Evolutionary conservation across 2,888 invertebrate genomes (phyloP), one percentile per base, ranked within the genome.

Genomic region (Zeuzera pyrina): DNA sequence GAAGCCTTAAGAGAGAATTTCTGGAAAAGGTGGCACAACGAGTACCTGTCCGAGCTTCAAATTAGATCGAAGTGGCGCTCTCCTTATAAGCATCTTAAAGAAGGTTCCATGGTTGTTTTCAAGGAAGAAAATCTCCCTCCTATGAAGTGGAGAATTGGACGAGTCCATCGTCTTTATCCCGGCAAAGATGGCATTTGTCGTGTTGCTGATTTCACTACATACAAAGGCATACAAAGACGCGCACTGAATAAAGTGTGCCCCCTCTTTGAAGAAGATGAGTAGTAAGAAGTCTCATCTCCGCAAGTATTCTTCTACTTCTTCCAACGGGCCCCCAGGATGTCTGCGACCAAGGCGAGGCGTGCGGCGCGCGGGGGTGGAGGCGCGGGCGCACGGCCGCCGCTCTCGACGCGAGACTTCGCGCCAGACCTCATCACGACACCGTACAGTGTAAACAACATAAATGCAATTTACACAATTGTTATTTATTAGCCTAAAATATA

Each of bases 11-110:
- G 35, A 6, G 31, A 36, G 13, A 37, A 39, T 14, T 41, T 45
- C 12, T 42, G 45, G 41, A 12, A 25, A 19, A 30, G 41, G n/a
- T 42, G 38, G 36, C 25, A 29, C n/a, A 15, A 21, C 3, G 38
- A 44, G 14, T 40, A 34, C n/a, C 6, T 44, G n/a, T 10, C 23
- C 6, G 36, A 40, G 14, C 32, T 42, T 6, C 41, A 41, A 28
- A 31, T 36, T 8, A 30, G 34, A 12, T 15, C 36, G 2, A 41
- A 43, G n/a, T 24, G 24, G 24, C 6, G 10, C 7, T 10, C 3
- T 6, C 24, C 24, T 4, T 4, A 15, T 11, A 22, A 10, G 13
- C 15, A 27, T 3, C 30, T 30, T 1, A 12, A 27, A 19, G 11
- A 8, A 3, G 31, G 31, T 2, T 30, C 19, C 15, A 15, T 35